Evolutionary conservation across 2,888 invertebrate species (phyloP), one percentile per base, ranked within the genome.

Genomic region (Agonopterix heracliana): DNA sequence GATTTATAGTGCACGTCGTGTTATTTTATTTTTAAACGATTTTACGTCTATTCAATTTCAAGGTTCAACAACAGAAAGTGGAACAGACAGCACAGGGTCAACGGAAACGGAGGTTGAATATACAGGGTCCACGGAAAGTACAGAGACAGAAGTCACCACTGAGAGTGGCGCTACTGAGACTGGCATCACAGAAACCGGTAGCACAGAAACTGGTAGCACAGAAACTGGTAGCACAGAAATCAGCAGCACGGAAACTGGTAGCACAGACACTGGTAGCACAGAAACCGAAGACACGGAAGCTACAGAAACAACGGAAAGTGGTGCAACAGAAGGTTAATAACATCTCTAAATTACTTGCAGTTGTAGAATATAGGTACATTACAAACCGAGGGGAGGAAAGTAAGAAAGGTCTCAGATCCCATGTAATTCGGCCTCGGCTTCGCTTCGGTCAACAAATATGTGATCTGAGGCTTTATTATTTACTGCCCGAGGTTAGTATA

Each of bases 111-210:
- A 10, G 7, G 34, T 5, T 11, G 47, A 45, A 41, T 47, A 9
- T 9, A 38, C 57, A 41, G 35, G 38, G 9, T 38, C 38, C 14
- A 38, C 38, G n/a, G 58, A 53, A 0, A 45, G 49, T 2, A 57
- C 55, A 40, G 47, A 46, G 43, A 26, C 44, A 3, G 49, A 44
- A 13, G 49, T 36, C 35, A 54, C 52, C 12, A 44, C 50, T 1
- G 54, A 53, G 44, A 46, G 51, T 8, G 55, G 50, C 34, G 51
- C 45, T 9, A 60, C 60, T n/a, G 55, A 47, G 45, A 14, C 42
- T 43, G 42, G 43, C 5, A 36, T 13, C 14, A 41, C 47, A 35
- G 36, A 44, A 34, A 53, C 53, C 9, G 55, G 44, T 42, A 48
- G 53, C 5, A 59, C 60, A 14, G 54, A 56, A 41, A 49, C 54